Conservation (phyloP, 2,113 vertebrate species). For the Chrysochloris asiatica region DNA sequence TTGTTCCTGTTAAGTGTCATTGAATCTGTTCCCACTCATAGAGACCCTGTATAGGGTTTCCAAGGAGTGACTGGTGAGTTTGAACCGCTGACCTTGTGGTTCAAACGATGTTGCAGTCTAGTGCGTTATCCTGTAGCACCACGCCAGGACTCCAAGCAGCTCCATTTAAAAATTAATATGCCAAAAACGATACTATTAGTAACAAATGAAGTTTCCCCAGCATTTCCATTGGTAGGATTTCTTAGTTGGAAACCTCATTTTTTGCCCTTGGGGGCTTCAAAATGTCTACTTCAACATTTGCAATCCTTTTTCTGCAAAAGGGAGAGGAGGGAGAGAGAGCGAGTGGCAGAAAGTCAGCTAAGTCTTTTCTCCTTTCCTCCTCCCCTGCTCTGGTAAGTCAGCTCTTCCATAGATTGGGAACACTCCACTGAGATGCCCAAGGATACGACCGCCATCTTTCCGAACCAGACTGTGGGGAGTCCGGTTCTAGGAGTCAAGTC, state of each 20-base stretch:
- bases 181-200: not conserved
- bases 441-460: not conserved
- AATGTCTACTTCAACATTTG: not conserved
- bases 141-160: no score
- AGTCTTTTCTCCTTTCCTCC: no score
- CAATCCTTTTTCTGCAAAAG: no score
- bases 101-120: no score
- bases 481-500: not conserved
- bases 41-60: no score
- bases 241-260: not conserved
- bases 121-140: no score
- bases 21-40: no score
- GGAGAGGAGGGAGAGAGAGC: not conserved
- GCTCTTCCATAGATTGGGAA: not conserved
- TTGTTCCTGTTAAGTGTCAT: no score
- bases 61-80: no score
- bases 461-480: not conserved
- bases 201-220: not conserved
- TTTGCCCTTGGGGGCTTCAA: not conserved
- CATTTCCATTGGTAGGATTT: not conserved
- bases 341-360: no score
- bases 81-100: no score
- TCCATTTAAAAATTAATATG: not conserved
- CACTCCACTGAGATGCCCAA: accelerated
- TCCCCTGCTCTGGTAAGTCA: not conserved